Evolutionary conservation across 2,797 vertebrate species (phyloP).

Genomic region (Muscicapa comitata): DNA sequence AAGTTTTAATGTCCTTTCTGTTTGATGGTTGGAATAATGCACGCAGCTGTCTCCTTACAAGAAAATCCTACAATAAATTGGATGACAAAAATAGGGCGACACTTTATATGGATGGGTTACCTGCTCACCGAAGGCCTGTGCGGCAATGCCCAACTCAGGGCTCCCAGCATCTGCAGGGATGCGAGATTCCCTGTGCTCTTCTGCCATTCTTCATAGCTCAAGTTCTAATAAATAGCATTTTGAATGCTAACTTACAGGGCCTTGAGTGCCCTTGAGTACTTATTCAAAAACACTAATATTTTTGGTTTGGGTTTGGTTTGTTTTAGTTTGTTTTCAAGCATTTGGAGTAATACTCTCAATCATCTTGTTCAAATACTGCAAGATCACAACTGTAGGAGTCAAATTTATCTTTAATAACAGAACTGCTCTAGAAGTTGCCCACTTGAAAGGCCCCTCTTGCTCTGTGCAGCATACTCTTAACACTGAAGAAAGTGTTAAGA

Average conservation of each 20-base stretch:
- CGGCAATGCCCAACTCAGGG: fast-evolving
- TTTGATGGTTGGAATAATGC: background rate
- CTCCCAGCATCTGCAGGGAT: background rate
- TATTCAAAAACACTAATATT: background rate
- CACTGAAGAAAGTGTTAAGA: background rate
- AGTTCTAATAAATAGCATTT: background rate
- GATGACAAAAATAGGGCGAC: background rate
- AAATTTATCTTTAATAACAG: background rate
- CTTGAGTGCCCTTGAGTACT: background rate
- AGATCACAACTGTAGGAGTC: background rate
- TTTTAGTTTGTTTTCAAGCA: background rate
- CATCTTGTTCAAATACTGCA: background rate
- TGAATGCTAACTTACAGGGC: background rate
- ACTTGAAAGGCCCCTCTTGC: background rate
- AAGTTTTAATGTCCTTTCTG: background rate
- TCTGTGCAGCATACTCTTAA: background rate
- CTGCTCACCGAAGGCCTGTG: background rate
- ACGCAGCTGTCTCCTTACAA: background rate
- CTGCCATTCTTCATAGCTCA: background rate
- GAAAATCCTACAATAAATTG: background rate
- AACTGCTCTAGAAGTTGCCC: background rate
- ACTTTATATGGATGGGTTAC: background rate
- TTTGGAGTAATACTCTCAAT: background rate
- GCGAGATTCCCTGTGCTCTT: background rate
- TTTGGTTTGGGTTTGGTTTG: background rate